Percentiles rank a stretch among this genome's conserved stretches.
phyloP scores from a whole-genome alignment of 1,140 invertebrate genomes.

The Vollenhovia emeryi region DNA sequence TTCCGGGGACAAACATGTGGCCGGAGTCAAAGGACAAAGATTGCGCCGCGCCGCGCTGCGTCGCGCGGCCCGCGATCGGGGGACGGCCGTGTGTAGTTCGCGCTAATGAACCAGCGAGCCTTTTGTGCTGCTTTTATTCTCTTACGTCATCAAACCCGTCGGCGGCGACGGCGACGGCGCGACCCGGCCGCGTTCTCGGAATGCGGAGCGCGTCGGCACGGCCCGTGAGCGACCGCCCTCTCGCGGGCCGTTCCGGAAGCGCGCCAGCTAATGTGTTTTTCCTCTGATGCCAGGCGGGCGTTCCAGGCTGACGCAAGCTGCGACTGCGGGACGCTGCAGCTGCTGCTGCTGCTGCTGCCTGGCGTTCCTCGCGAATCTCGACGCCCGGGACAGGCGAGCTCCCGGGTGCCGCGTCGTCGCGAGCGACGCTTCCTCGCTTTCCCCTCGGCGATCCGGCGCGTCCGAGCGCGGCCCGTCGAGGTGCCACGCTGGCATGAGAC shows the following conservation, averaged over 20 bases:
- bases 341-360: too few relatives aligned
- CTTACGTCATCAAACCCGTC: slow-evolving; percentile 79
- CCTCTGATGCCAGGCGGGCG: slow-evolving; percentile 26
- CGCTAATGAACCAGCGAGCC: slow-evolving; percentile 79
- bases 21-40: slow-evolving; percentile 51
- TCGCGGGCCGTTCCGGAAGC: slow-evolving; percentile 64
- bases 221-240: slow-evolving; percentile 64
- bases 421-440: not conserved
- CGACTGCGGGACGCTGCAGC: too few relatives aligned
- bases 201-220: not conserved
- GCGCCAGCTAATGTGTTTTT: slow-evolving; percentile 67
- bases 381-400: not conserved
- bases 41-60: not conserved
- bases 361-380: not conserved
- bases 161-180: slow-evolving; percentile 49
- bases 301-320: slow-evolving; percentile 59
- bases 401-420: too few relatives aligned
- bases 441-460: not conserved
- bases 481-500: not conserved
- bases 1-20: not conserved
- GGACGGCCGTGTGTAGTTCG: slow-evolving; percentile 66
- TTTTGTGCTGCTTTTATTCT: slow-evolving; percentile 80
- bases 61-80: not conserved
- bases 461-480: not conserved
- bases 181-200: slow-evolving; percentile 55